Percentiles rank a stretch among this genome's conserved stretches.
These are phyloP conservation scores for Empidonax traillii DNA, from an alignment of 2,113 vertebrate species.

Conservation along the genomic window DNA sequence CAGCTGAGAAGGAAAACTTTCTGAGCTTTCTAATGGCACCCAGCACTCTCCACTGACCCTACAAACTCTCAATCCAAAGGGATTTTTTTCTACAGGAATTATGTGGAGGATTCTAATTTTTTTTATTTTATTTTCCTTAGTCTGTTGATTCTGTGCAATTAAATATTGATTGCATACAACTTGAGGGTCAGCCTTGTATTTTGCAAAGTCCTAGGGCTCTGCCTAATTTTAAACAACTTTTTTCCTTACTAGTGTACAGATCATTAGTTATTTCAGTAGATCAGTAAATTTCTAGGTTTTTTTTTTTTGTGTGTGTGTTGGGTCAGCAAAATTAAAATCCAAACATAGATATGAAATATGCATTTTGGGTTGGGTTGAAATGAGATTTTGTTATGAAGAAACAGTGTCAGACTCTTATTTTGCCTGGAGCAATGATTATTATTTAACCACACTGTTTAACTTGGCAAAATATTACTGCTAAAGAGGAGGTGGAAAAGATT, in stretches of 20 bases:
- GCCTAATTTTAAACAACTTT: neutral
- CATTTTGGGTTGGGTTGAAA: neutral
- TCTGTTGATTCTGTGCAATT: neutral
- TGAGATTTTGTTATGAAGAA: neutral
- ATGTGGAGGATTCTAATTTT: neutral
- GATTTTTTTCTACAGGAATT: neutral
- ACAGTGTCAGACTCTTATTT: neutral
- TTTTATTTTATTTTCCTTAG: neutral
- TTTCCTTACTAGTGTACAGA: neutral
- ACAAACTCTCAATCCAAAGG: neutral
- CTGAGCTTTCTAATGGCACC: neutral
- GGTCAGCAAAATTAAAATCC: neutral
- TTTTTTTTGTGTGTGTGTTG: neutral
- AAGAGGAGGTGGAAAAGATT: neutral
- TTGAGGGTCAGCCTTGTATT: neutral
- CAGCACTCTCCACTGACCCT: neutral
- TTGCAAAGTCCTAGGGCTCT: neutral
- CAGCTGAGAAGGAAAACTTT: neutral
- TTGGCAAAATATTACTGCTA: neutral
- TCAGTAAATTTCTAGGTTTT: neutral
- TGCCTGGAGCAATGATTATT: neutral
- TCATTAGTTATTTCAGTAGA: neutral
- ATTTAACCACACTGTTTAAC: accelerated
- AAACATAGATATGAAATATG: neutral
- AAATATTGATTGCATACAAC: neutral